Conservation (phyloP, 1,140 invertebrate genomes). For the Chironomus tepperi region DNA sequence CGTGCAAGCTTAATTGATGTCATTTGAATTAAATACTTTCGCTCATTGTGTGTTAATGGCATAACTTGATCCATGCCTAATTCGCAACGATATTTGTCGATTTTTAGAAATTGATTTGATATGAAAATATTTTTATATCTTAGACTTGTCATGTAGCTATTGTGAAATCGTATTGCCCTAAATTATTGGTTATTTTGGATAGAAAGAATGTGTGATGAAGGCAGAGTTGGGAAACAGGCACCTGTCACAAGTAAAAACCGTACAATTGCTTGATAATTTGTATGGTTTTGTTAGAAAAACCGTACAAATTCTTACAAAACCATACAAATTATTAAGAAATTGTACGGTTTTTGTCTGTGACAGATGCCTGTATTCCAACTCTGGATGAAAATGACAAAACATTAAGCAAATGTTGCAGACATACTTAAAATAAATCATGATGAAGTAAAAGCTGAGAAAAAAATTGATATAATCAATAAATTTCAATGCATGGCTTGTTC, state of each 20-base stretch:
- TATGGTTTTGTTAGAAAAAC: too few relatives aligned
- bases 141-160: constrained; percentile 60
- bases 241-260: too few relatives aligned
- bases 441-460: constrained; percentile 28
- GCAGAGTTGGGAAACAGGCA: too few relatives aligned
- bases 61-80: constrained; percentile 54
- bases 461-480: constrained; percentile 28
- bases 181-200: constrained; percentile 27
- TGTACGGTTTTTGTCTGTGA: too few relatives aligned
- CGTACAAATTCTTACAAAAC: too few relatives aligned
- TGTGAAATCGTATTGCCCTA: constrained; percentile 60
- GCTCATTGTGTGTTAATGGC: constrained; percentile 59
- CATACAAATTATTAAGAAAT: too few relatives aligned
- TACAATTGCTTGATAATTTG: too few relatives aligned
- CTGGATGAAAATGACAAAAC: too few relatives aligned
- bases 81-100: constrained; percentile 55
- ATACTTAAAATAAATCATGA: constrained; percentile 32
- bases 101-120: constrained; percentile 53
- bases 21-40: constrained; percentile 41
- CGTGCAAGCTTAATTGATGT: constrained; percentile 49
- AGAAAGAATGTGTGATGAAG: too few relatives aligned
- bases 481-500: constrained; percentile 40
- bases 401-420: background rate
- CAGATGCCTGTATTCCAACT: too few relatives aligned
- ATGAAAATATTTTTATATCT: constrained; percentile 68